phyloP scores from a whole-genome alignment of 2,113 vertebrate genomes.

The Gasterosteus nipponicus region DNA sequence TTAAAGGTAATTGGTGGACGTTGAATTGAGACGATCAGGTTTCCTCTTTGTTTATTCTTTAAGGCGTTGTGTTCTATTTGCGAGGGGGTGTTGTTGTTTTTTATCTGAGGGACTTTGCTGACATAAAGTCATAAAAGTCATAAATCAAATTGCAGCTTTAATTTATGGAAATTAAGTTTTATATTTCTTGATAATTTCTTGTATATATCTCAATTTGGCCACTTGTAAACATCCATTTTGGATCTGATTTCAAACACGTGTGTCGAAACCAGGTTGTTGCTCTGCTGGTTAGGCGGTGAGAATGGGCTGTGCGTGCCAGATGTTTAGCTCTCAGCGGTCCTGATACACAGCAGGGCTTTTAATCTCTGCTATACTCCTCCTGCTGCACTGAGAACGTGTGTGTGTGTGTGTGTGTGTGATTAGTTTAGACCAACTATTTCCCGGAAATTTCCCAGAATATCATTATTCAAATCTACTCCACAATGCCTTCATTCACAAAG shows the following conservation, averaged over 20 bases:
- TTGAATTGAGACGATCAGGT: neutral
- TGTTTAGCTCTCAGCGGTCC: conserved; percentile 54
- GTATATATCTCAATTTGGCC: neutral
- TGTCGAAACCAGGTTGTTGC: conserved; percentile 2
- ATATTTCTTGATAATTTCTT: neutral
- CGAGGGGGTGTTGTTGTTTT: neutral
- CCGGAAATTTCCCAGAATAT: conserved; percentile 41
- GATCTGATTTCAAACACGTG: neutral
- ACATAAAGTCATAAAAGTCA: no score
- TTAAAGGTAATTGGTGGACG: neutral
- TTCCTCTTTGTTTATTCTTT: neutral
- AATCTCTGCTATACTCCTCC: conserved; percentile 52
- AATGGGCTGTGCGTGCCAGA: conserved; percentile 56
- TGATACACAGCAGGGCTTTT: conserved; percentile 56
- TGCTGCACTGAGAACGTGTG: conserved; percentile 26
- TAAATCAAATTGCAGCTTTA: neutral
- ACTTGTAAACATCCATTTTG: neutral
- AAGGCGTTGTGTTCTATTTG: neutral
- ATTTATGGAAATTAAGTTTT: neutral
- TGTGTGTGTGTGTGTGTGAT: conserved; percentile 21
- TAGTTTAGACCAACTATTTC: conserved; percentile 36
- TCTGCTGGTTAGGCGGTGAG: conserved; percentile 31
- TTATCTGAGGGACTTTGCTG: neutral
- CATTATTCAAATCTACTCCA: conserved; percentile 19
- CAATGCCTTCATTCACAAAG: neutral